phyloP scores from a whole-genome alignment of 2,888 invertebrate species.

The Auanema sp. region DNA sequence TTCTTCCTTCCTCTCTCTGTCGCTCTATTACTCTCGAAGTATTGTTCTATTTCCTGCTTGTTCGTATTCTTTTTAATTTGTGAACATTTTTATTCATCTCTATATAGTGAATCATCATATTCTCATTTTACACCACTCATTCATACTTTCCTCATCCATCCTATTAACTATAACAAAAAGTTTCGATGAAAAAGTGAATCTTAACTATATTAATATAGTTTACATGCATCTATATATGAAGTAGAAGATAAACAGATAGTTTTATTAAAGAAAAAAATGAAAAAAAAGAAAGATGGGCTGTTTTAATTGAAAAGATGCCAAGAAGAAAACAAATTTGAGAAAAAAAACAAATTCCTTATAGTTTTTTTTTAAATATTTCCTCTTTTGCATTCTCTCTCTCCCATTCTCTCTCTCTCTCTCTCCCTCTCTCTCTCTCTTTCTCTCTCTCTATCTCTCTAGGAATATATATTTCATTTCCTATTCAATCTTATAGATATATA shows the following conservation, averaged over 20 bases:
- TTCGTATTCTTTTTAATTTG: not conserved
- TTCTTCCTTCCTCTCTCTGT: not conserved
- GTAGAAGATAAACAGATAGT: slow-evolving; percentile 1
- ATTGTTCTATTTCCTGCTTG: too few relatives aligned
- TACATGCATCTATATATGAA: slow-evolving; percentile 11
- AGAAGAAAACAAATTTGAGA: too few relatives aligned
- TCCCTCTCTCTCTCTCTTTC: slow-evolving; percentile 14
- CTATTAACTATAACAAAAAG: too few relatives aligned
- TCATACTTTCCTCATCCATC: too few relatives aligned
- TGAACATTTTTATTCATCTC: not conserved
- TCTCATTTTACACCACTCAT: not conserved
- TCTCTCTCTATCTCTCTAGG: slow-evolving; percentile 8
- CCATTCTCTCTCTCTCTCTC: slow-evolving; percentile 16
- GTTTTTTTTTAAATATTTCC: slow-evolving; percentile 3
- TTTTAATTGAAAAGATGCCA: too few relatives aligned
- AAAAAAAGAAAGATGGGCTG: not conserved
- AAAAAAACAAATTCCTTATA: too few relatives aligned
- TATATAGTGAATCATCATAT: not conserved
- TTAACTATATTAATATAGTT: slow-evolving; percentile 1
- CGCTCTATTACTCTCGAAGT: not conserved
- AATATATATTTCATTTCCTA: not conserved
- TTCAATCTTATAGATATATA: not conserved
- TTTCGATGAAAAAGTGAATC: too few relatives aligned
- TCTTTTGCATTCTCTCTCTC: not conserved
- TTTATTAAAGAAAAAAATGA: slow-evolving; percentile 1